Base-by-base conservation (phyloP, 2,888 invertebrate species). In the Antitype chi region DNA sequence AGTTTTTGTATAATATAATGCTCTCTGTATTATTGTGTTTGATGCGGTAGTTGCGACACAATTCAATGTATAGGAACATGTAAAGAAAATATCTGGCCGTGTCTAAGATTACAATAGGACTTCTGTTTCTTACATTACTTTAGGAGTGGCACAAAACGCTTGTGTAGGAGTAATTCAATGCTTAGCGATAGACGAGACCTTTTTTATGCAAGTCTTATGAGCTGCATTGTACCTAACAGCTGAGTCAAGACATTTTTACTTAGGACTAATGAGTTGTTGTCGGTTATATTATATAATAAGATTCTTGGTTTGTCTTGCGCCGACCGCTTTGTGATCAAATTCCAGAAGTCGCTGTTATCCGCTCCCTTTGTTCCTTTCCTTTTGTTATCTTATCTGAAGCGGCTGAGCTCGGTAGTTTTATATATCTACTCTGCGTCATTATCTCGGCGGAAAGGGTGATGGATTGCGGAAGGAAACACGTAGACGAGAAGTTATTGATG, bases 361-460 rank as follows among this genome's bases (percentile, higher is more conserved):
- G 74, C 78, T 82, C 79, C 74, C 84, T 85, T 86, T 88, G 84
- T 88, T 86, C 84, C 83, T 80, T 87, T 85, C 83, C 83, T 81
- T 86, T 88, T 87, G 88, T 89, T 92, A 90, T 91, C 91, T 92
- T 87, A 93, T 92, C 91, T 85, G 68, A 78, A 80, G 88, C 86
- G 85, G 89, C 87, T 87, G 86, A 80, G 84, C 85, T 85, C 76
- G 76, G 78, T 74, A 84, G 82, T 80, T 85, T 82, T 89, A 89
- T 89, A 89, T 90, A 87, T 88, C 86, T 83, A 80, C 63, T 84
- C 74, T 70, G 74, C 74, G 81, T 81, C 79, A 81, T 89, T 89
- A 87, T 86, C 82, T 87, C 68, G 66, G 47, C 69, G 74, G 81
- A 80, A 77, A 64, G 81, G 79, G 76, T 84, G 74, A 85, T 78